Evolutionary conservation across 2,888 invertebrate genomes (phyloP), one percentile per base, ranked within the genome.

Genomic region (Cotesia congregata): DNA sequence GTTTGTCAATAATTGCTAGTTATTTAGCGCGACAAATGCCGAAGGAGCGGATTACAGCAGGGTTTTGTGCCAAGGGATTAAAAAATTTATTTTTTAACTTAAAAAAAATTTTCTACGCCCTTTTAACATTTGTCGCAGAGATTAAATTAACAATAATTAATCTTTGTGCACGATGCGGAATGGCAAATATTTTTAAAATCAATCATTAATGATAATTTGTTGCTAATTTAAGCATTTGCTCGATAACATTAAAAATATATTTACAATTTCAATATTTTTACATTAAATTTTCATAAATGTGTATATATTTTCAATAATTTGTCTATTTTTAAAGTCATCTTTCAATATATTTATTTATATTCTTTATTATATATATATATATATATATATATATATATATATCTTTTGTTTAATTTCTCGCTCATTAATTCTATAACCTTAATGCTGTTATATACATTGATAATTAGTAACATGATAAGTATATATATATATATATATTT

Each of bases 81-180:
- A 30, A 30, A 30, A 30, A 30, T 30, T 30, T 67, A n/a, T n/a
- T 15, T 39, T 67, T 67, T 1, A n/a, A 67, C 6, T 67, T 1
- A 7, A 15, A 9, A 40, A 6, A 1, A n/a, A 67, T 38, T 40
- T 39, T 67, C n/a, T 67, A 67, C n/a, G 7, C 39, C n/a, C 15
- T n/a, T 67, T 39, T 7, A 65, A 30, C 30, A 30, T 30, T 30
- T 30, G 30, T 30, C 30, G 72, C 72, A 65, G 77, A 78, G 72
- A 80, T 50, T 80, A 68, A 77, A 30, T 30, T 69, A 78, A 79
- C 70, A 74, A 73, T 77, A 79, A 69, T 76, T 74, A 74, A n/a
- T 61, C 82, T 85, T 86, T 86, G 86, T 86, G 86, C 86, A 83
- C 80, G 80, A 81, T 83, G 83, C 83, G 79, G 82, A 83, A 84